A percentile compares a stretch with the other conserved stretches of the same genome.
Conservation (phyloP, 2,888 invertebrate species). For the Cheilosia vulpina region DNA sequence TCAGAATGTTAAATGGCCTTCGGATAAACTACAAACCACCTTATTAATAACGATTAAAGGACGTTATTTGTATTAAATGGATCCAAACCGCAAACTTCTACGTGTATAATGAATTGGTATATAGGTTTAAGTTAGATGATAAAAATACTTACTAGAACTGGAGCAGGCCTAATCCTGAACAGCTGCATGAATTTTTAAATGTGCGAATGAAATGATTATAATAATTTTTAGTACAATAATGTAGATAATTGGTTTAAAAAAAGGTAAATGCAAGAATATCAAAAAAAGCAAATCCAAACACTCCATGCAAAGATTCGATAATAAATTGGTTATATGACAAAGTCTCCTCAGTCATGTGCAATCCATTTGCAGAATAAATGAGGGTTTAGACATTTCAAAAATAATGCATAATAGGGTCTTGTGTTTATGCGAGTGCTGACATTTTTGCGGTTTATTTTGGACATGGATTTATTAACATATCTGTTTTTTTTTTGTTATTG, state of each 20-base stretch:
- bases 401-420: constrained; percentile 20
- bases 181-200: constrained; percentile 86
- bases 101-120: not conserved
- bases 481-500: not conserved
- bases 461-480: constrained; percentile 44
- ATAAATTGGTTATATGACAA: constrained; percentile 13
- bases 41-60: constrained; percentile 28
- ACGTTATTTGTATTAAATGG: constrained; percentile 16
- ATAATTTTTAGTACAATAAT: constrained; percentile 17
- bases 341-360: constrained; percentile 30
- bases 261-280: not conserved
- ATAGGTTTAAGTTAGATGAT: constrained; percentile 7
- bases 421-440: constrained; percentile 43
- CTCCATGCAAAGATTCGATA: constrained; percentile 40
- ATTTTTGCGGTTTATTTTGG: constrained; percentile 37
- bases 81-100: constrained; percentile 20
- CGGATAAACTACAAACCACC: constrained; percentile 26
- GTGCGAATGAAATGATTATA: constrained; percentile 54
- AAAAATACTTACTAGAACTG: constrained; percentile 97
- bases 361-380: constrained; percentile 37
- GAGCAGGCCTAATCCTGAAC: constrained; percentile 99
- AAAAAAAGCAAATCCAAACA: not conserved
- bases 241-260: constrained; percentile 25
- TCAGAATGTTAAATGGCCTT: constrained; percentile 31
- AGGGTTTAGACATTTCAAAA: constrained; percentile 31